Percentiles rank a stretch among this genome's conserved stretches.
Conservation (phyloP, 2,888 invertebrate genomes). For the Linnaemya tessellans region DNA sequence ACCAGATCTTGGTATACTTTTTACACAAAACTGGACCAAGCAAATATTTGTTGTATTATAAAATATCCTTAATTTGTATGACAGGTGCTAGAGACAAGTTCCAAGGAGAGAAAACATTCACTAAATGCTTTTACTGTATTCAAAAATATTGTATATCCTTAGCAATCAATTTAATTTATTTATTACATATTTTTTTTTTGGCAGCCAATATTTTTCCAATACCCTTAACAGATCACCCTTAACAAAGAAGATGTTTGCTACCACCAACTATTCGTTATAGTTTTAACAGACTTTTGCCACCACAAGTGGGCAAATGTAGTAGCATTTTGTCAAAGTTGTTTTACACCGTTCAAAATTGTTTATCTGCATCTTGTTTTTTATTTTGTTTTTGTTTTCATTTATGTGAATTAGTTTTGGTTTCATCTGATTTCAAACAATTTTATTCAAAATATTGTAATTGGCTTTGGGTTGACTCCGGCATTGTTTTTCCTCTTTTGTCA, state of each 20-base stretch:
- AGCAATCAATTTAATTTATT: no score
- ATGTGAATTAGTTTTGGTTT: constrained; percentile 81
- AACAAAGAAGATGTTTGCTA: neutral
- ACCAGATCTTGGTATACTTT: no score
- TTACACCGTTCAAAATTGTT: constrained; percentile 15
- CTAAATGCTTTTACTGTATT: no score
- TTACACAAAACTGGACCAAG: no score
- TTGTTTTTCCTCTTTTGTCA: neutral
- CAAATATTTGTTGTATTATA: no score
- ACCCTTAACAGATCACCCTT: neutral
- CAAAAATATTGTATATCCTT: no score
- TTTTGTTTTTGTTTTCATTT: constrained; percentile 77
- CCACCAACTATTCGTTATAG: neutral
- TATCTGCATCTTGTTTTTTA: neutral
- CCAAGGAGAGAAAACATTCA: no score
- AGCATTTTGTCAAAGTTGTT: constrained; percentile 39
- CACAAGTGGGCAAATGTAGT: neutral
- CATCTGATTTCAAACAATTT: constrained; percentile 72
- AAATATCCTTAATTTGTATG: no score
- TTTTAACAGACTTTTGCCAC: neutral
- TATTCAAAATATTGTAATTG: constrained; percentile 65
- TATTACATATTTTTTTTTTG: no score
- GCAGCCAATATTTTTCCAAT: neutral
- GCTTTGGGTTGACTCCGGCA: constrained; percentile 41
- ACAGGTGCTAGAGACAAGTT: no score